Percentiles rank a stretch among this genome's conserved stretches.
These are phyloP conservation scores for Colinus virginianus DNA, from an alignment of 2,113 vertebrate genomes.

Conservation along the genomic window DNA sequence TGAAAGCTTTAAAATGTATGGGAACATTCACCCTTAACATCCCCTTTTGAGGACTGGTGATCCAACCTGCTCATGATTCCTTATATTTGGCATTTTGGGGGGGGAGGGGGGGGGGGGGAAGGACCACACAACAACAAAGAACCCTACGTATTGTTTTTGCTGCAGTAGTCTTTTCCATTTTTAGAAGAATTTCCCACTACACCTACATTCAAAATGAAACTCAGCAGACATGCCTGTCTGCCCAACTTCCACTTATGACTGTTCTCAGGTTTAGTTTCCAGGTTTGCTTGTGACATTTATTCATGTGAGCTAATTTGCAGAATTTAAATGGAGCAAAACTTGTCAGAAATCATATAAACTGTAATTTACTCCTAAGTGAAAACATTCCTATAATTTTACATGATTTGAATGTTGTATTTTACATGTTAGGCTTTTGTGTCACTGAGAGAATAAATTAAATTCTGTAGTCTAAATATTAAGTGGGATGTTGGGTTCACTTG, in stretches of 20 bases:
- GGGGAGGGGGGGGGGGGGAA: too few relatives aligned
- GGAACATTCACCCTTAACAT: background rate
- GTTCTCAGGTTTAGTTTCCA: constrained; percentile 49
- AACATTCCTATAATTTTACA: background rate
- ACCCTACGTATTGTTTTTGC: constrained; percentile 29
- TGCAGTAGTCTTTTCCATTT: constrained; percentile 57
- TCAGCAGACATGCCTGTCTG: constrained; percentile 29
- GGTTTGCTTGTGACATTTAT: constrained; percentile 52
- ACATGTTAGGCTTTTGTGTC: background rate
- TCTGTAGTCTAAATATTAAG: background rate
- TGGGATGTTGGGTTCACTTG: background rate
- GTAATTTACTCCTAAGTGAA: background rate
- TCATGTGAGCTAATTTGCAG: background rate
- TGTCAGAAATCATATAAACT: background rate
- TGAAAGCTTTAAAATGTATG: background rate
- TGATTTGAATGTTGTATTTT: background rate
- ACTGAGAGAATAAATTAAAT: background rate
- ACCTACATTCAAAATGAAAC: constrained; percentile 41
- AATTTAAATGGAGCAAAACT: background rate
- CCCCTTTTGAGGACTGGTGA: background rate
- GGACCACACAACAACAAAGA: background rate
- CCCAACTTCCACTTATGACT: constrained; percentile 49
- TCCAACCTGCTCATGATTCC: background rate
- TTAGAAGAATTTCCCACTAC: constrained; percentile 38
- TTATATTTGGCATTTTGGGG: background rate